phyloP scores from a whole-genome alignment of 2,888 invertebrate species.

The Lasioglossum malachurum region DNA sequence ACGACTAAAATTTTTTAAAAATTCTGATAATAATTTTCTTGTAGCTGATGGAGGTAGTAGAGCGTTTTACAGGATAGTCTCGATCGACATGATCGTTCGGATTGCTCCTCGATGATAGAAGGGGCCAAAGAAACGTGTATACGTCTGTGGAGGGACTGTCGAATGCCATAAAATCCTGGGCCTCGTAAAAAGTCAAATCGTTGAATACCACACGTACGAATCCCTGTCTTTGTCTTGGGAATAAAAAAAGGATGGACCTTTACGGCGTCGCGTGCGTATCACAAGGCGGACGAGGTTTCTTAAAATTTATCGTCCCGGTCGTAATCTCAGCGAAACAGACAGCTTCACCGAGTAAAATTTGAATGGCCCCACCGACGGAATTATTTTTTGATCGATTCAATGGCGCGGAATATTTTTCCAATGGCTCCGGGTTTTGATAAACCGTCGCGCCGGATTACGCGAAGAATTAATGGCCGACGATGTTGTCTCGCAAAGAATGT shows the following conservation, averaged over 20 bases:
- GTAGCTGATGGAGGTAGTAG: neutral
- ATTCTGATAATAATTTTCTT: neutral
- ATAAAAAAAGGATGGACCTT: constrained; percentile 25
- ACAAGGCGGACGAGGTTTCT: constrained; percentile 35
- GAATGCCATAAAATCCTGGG: constrained; percentile 43
- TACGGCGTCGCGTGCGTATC: constrained; percentile 24
- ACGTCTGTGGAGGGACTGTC: neutral
- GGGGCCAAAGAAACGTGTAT: constrained; percentile 16
- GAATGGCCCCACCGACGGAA: neutral
- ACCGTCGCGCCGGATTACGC: neutral
- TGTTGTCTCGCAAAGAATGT: neutral
- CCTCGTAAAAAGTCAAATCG: constrained; percentile 52
- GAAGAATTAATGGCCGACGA: neutral
- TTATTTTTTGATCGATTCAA: neutral
- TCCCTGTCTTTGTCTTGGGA: constrained; percentile 33
- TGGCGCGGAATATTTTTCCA: constrained; percentile 5
- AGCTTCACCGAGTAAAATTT: constrained; percentile 20
- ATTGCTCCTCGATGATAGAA: constrained; percentile 14
- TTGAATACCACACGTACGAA: constrained; percentile 28
- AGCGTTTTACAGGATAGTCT: neutral
- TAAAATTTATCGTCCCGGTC: constrained; percentile 43
- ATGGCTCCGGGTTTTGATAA: neutral
- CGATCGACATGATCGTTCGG: constrained; percentile 13
- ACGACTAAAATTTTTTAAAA: neutral
- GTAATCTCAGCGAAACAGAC: constrained; percentile 29